A percentile compares a stretch with the other conserved stretches of the same genome.
Conservation (phyloP, 2,113 vertebrate species). For the Aegithalos caudatus region DNA sequence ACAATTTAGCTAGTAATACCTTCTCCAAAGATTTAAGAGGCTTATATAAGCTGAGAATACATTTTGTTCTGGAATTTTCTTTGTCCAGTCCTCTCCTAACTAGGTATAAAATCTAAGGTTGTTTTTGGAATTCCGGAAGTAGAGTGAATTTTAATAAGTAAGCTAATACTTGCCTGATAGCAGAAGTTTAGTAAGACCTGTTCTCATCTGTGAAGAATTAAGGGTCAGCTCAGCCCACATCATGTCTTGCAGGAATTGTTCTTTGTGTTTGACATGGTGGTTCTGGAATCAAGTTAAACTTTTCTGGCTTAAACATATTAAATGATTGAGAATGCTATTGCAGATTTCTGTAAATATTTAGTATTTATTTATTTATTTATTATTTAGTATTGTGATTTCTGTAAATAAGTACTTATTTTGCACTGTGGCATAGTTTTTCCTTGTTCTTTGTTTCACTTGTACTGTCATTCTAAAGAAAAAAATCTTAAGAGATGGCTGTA, state of each 20-base stretch:
- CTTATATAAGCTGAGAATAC: not conserved
- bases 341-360: not conserved
- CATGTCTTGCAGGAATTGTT: not conserved
- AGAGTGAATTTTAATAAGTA: conserved; percentile 14
- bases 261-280: not conserved
- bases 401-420: not conserved
- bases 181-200: not conserved
- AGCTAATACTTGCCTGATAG: not conserved
- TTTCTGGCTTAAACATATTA: not conserved
- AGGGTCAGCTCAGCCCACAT: not conserved
- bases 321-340: not conserved
- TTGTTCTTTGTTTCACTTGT: not conserved
- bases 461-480: not conserved
- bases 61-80: not conserved
- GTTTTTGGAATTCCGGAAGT: conserved; percentile 10
- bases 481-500: not conserved
- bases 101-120: not conserved
- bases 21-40: not conserved
- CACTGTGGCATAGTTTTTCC: not conserved
- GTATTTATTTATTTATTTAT: too few species aligned
- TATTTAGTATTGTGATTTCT: not conserved
- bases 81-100: not conserved
- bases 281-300: not conserved
- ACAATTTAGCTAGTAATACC: not conserved
- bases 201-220: not conserved